Evolutionary conservation across 2,888 invertebrate genomes (phyloP), one percentile per base, ranked within the genome.

Genomic region (Tetragonisca angustula): DNA sequence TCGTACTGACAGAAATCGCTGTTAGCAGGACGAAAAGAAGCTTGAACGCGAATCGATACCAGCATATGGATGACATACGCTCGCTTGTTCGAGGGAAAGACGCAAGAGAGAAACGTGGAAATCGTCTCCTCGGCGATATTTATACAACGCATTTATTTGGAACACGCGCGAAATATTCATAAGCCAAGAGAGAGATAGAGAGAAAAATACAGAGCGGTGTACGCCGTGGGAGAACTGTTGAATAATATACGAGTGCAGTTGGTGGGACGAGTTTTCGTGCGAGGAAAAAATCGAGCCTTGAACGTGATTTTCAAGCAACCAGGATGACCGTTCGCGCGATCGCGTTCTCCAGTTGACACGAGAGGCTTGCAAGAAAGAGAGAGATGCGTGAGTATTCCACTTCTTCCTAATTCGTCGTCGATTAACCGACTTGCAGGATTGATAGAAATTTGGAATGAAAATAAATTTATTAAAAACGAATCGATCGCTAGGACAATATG

Each of bases 331-430:
- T 9, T 50, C 32, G 21, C 52, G 43, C 15, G 65, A n/a, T 11
- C 61, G 52, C 0, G 19, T 43, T 27, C 4, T 52, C 21, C n/a
- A 9, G 59, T 0, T 83, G 32, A 76, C 6, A 49, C 27, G 15
- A 32, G 19, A 56, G 21, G 21, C n/a, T n/a, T 43, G 43, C 43
- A 9, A 43, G 62, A 74, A 36, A 24, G 69, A 62, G 70, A 80
- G 85, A 86, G 56, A 88, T 88, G 88, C 88, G 88, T 88, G 81
- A 88, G 88, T 88, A 85, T 54, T 21, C 24, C 13, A 2, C 13
- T 59, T 15, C 11, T 1, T 59, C n/a, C 24, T 43, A 9, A 43
- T 43, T 43, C 11, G 0, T 6, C 43, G 43, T 2, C 43, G 43
- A 43, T 43, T 43, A 43, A 36, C 1, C 9, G 43, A 9, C 9